Evolutionary conservation across 1,140 invertebrate genomes (phyloP).

Genomic region (Episyrphus balteatus): DNA sequence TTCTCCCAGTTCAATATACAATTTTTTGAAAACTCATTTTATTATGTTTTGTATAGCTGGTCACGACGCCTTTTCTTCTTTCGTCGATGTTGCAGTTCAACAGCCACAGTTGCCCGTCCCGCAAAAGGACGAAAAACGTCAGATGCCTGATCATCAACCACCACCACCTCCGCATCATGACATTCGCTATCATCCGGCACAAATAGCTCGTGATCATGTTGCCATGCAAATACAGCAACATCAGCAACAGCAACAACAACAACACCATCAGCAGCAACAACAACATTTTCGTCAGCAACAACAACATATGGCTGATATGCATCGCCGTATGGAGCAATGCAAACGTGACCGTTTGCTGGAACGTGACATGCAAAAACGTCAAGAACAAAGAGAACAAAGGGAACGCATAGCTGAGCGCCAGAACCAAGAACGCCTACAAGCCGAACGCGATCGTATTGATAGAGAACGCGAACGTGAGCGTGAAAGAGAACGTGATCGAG

Average conservation of each 20-base stretch:
- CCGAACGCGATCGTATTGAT: constrained; percentile 22
- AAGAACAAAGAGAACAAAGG: constrained; percentile 9
- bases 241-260: constrained; percentile 35
- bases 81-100: constrained; percentile 77
- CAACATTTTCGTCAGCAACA: constrained; percentile 22
- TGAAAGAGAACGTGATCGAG: constrained; percentile 26
- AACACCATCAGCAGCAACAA: constrained; percentile 10
- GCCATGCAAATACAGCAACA: constrained; percentile 30
- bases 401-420: constrained; percentile 22
- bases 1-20: background rate
- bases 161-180: constrained; percentile 21
- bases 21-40: background rate
- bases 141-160: background rate
- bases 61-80: constrained; percentile 70
- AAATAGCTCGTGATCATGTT: constrained; percentile 15
- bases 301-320: constrained; percentile 19
- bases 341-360: constrained; percentile 26
- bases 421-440: constrained; percentile 18
- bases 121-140: constrained; percentile 28
- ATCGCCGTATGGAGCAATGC: constrained; percentile 21
- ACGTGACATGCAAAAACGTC: constrained; percentile 16
- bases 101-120: constrained; percentile 76
- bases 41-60: constrained; percentile 37
- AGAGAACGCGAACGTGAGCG: constrained; percentile 32
- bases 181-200: constrained; percentile 16